Evolutionary conservation across 2,113 vertebrate genomes (phyloP), one percentile per base, ranked within the genome.

Genomic region (Rhinolophus ferrumequinum): DNA sequence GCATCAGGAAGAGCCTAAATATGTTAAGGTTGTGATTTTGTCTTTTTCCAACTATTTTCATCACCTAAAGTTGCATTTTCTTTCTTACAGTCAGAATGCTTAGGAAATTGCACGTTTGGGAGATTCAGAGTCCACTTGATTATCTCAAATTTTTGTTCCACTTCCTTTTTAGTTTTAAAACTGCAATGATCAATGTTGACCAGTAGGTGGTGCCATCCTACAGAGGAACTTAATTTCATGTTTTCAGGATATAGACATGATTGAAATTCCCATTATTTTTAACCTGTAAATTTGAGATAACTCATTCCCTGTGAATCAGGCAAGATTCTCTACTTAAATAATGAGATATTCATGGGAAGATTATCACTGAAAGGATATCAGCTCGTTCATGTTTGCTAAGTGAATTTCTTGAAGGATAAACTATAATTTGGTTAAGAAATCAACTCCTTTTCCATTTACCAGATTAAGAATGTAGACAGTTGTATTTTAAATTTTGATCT

Each of bases 141-240:
- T 26, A 16, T 35, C 24, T 58, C 8, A 81, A 58, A 67, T 15
- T 2, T 26, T 60, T n/a, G 21, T 13, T 38, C 6, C 0, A 18
- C 9, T 67, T 92, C n/a, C 18, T 88, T 47, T 7, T 30, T 44
- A 13, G 30, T 86, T 69, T 44, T 75, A 50, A 89, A 86, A 54
- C 18, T 41, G 35, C 41, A 86, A 14, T 89, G 64, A 66, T 21
- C n/a, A 58, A 14, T 72, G 0, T 2, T 91, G 0, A 91, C 72
- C 95, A 94, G 2, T 70, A 93, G 97, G 41, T 95, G 95, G 73
- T 28, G 7, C 15, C 22, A 75, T 77, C 24, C 70, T 56, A 89
- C 33, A 86, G 41, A 44, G 88, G 12, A 96, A 89, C 8, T 82
- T 82, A 66, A 24, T 52, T 58, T 64, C 7, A 11, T n/a, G 19